Base-by-base conservation (phyloP, 2,113 vertebrate genomes). In the Melanostigma gelatinosum region DNA sequence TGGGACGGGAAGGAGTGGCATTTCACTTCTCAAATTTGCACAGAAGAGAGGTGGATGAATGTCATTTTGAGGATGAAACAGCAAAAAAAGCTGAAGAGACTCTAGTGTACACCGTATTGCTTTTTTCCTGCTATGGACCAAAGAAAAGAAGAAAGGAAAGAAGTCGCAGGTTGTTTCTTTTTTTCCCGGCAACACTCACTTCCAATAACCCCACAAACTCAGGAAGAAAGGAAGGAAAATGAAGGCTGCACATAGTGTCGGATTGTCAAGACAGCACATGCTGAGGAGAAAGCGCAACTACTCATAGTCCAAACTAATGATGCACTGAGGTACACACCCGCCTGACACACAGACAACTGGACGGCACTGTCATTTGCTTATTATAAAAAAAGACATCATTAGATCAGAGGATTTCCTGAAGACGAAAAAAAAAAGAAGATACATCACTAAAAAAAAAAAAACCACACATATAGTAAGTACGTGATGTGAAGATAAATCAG, bases 51-150 rank as follows among this genome's bases (percentile, higher is more conserved):
- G 38, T 58, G 13, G 46, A 69, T 46, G 29, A 58, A 46, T 44
- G 36, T 54, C 9, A 57, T 54, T 84, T 76, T 77, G 66, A 87
- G 72, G 64, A 87, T 24, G 64, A 75, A 87, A 83, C 91, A 91
- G 90, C 88, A 91, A 87, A 88, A 91, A 60, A 79, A 75, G 68
- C 46, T 12, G 10, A 82, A 77, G 46, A 67, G 78, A 83, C 71
- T 81, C 52, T 60, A 57, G 75, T 16, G 2, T 85, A 74, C 32
- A 24, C 79, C 3, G 32, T 86, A 32, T 16, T 79, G 78, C 65
- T 75, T 76, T 66, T 83, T 75, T 83, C 72, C 69, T 88, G 60
- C 52, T 67, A 46, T 8, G 69, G 70, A 88, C 20, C 3, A 72
- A 72, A 62, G 40, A 64, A 60, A 15, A 58, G n/a, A n/a, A 24